A percentile compares a stretch with the other conserved stretches of the same genome.
Conservation (phyloP, 1,140 invertebrate genomes). For the Pseudomyrmex gracilis region DNA sequence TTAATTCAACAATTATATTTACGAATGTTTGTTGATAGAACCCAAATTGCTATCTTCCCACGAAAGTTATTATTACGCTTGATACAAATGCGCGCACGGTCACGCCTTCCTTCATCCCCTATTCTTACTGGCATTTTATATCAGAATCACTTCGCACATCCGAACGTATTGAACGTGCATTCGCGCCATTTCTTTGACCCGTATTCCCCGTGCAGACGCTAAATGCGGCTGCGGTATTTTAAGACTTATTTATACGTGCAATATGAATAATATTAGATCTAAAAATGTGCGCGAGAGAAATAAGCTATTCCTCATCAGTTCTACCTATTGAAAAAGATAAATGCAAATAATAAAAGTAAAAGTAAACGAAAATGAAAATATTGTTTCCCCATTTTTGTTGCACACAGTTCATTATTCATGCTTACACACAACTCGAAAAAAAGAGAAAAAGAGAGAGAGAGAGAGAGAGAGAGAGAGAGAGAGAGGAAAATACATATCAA, state of each 20-base stretch:
- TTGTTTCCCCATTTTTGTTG: neutral
- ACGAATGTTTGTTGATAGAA: neutral
- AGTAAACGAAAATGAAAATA: constrained; percentile 13
- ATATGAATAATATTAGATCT: constrained; percentile 35
- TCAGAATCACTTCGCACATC: constrained; percentile 22
- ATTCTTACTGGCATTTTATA: constrained; percentile 28
- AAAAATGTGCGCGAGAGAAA: constrained; percentile 7
- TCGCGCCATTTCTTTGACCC: constrained; percentile 41
- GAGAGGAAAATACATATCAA: too few relatives aligned
- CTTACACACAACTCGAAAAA: neutral
- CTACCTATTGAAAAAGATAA: too few relatives aligned
- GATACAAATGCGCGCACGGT: neutral
- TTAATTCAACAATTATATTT: constrained; percentile 2
- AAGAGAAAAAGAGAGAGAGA: too few relatives aligned
- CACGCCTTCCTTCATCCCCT: neutral
- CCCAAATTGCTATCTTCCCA: too few relatives aligned
- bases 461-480: too few relatives aligned
- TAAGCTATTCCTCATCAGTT: neutral
- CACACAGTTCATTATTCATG: neutral
- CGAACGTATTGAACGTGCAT: neutral
- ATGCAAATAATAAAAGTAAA: neutral
- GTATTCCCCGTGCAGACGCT: constrained; percentile 8
- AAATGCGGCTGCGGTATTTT: constrained; percentile 14
- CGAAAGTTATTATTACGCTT: constrained; percentile 9
- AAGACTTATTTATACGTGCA: constrained; percentile 34